Evolutionary conservation across 2,113 vertebrate genomes (phyloP), one percentile per base, ranked within the genome.

Genomic region (Trogon surrucura): DNA sequence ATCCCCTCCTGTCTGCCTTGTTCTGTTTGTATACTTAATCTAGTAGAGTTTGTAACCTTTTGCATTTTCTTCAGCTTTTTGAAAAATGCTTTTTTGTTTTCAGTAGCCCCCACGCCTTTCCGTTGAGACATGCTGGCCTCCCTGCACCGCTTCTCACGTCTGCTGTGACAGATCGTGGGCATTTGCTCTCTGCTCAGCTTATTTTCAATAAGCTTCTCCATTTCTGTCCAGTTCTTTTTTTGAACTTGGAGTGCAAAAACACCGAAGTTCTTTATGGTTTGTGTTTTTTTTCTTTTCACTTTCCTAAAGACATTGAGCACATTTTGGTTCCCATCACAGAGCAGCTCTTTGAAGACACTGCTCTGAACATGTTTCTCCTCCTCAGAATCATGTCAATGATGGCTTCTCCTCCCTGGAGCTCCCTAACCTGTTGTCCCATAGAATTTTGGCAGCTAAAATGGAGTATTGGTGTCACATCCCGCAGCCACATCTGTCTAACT

Each of bases 11-110:
- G 61, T 32, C 44, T 71, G n/a, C 44, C 69, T 80, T 89, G 65
- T 64, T 91, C 80, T 89, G 51, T 36, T 70, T 30, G 29, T 27
- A 8, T 48, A 53, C 53, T 87, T 80, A 44, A 69, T 30, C 58
- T 66, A 45, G n/a, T 65, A 6, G 6, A 83, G 30, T 48, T 80
- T 53, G 64, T 11, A 61, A 85, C 8, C 34, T 77, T 53, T 72
- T 77, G 27, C 13, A 45, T 73, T 80, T 88, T 57, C 54, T 58
- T 41, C 22, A 91, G 23, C 30, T 66, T 80, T 91, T 36, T 48
- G 23, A 77, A 80, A 88, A 86, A 53, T 16, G 20, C 10, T 50
- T 88, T 89, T 51, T 85, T 83, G 45, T 83, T 88, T 90, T 69
- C 67, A 77, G 8, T 17, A 83, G 45, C 34, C 54, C 80, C 51